Conservation (phyloP, 2,797 vertebrate species). For the Sebastiscus albofasciatus region DNA sequence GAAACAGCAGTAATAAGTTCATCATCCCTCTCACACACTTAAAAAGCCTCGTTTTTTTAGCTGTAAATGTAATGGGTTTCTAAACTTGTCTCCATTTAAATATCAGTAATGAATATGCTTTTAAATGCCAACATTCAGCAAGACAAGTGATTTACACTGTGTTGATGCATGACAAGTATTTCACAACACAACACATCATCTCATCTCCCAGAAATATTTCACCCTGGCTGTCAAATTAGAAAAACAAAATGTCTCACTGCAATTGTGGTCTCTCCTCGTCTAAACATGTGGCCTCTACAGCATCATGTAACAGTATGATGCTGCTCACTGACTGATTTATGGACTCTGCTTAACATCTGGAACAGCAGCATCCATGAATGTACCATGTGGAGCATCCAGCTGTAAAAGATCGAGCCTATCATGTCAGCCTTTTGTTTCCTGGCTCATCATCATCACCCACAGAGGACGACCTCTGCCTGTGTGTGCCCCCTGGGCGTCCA, state of each 20-base stretch:
- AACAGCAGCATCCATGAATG: conserved; percentile 20
- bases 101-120: not conserved
- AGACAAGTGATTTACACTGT: not conserved
- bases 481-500: conserved; percentile 41
- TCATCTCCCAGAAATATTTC: not conserved
- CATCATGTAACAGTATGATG: not conserved
- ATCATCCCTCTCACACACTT: not conserved
- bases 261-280: not conserved
- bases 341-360: conserved; percentile 48
- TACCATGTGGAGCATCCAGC: conserved; percentile 53
- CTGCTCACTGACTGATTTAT: conserved; percentile 2
- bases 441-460: conserved; percentile 27
- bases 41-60: not conserved
- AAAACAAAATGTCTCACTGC: not conserved
- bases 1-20: not conserved
- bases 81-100: not conserved
- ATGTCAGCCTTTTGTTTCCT: conserved; percentile 27
- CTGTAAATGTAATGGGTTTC: not conserved
- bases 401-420: conserved; percentile 24
- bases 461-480: conserved; percentile 24
- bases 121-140: not conserved
- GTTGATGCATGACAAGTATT: not conserved
- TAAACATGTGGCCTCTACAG: not conserved
- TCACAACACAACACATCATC: not conserved
- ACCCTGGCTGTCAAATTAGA: not conserved